Evolutionary conservation across 2,113 vertebrate genomes (phyloP), one percentile per base, ranked within the genome.

Genomic region (Hyperopisus bebe): DNA sequence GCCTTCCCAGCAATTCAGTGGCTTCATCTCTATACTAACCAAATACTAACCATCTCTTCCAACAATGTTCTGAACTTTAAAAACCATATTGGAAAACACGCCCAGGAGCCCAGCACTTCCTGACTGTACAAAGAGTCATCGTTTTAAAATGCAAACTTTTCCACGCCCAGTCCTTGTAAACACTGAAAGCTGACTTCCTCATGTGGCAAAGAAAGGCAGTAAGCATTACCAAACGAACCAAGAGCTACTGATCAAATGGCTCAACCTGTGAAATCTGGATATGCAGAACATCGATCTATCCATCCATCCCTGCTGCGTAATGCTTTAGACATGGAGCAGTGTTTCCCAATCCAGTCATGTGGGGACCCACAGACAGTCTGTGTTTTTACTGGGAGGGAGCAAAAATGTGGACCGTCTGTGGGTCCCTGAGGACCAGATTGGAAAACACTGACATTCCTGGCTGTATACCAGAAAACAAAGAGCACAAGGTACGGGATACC

Each of bases 1-100:
- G 47, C 47, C 87, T 91, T 51, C 91, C 90, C 86, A 91, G 93
- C 91, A 90, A 70, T 90, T 92, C 89, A 92, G 94, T 92, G 87
- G 31, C 92, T 92, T 94, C 94, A 94, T 95, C 94, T 94, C 92
- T 90, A n/a, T n/a, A n/a, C n/a, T n/a, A n/a, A n/a, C n/a, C n/a
- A n/a, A n/a, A n/a, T n/a, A n/a, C n/a, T n/a, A n/a, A n/a, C n/a
- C 94, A 94, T 95, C 94, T 94, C 92, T 90, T 91, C 91, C 85
- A 89, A 92, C 92, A 92, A 87, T 89, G 84, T 90, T 70, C 89
- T 91, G 91, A 87, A 83, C 90, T 92, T 53, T 87, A 90, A 88
- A 51, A 42, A 15, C 89, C 89, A 89, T 89, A 66, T 66, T 91
- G 93, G 93, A 88, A 92, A 92, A 89, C 90, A 92, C 92, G 92